Base-by-base conservation (phyloP, 2,797 vertebrate genomes). In the Microctenopoma lineatum region DNA sequence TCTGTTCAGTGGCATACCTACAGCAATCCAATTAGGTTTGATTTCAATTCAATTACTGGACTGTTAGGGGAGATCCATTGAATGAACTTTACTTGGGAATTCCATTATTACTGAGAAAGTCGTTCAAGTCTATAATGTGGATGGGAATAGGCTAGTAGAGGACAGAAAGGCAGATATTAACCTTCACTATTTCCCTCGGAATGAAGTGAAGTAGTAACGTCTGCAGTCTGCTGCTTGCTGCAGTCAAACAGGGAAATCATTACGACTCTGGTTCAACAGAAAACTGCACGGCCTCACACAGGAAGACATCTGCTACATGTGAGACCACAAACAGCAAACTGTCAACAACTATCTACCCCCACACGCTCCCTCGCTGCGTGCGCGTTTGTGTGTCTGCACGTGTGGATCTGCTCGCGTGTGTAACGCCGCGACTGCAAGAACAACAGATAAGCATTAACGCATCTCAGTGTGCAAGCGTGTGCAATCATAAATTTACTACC, bases 11-110 rank as follows among this genome's bases (percentile, higher is more conserved):
- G 76, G 81, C 86, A 92, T 92, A 91, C 87, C 81, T 76, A 71
- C 73, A 64, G 69, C 84, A 91, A 92, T 92, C 86, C 89, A 92
- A 90, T 92, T 91, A 91, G 75, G 79, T 86, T 88, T 88, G 87
- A 90, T 91, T 91, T 90, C 87, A 88, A 91, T 90, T 91, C 74
- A 89, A 91, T 92, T 90, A 91, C 79, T 60, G 79, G 62, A 69
- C 79, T 29, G 77, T 89, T 85, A 84, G 76, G 75, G 81, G 75
- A 72, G 84, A 89, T 87, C 75, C 77, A 88, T 59, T 91, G 68
- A 89, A 84, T 85, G 84, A 88, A 90, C 88, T 90, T 90, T 85
- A 90, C 88, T 89, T 52, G 63, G 84, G 84, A 92, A 91, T 91
- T 84, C 82, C 87, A 88, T 91, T 90, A 89, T 71, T 47, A 80